Evolutionary conservation across 2,113 vertebrate species (phyloP), one percentile per base, ranked within the genome.

Genomic region (Motacilla tschutschensis): DNA sequence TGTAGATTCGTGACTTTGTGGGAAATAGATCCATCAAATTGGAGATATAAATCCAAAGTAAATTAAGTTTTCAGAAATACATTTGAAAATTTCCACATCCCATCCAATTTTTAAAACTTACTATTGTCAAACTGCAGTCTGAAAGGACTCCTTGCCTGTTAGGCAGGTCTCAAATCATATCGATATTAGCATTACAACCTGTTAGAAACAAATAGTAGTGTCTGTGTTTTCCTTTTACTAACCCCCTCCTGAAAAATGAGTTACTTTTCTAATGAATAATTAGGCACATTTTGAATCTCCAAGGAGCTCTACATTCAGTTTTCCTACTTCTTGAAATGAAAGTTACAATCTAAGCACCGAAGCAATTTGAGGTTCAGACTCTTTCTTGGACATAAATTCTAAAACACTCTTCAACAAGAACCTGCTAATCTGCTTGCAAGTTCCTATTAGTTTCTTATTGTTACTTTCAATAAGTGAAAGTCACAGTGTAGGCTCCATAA

Each of bases 401-500:
- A 51, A 82, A 80, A 58, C n/a, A n/a, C 9, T 63, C 35, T 35
- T 35, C 44, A 47, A 29, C 36, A 75, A 46, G 22, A 76, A 38
- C n/a, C 60, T 69, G 46, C 12, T 94, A 85, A 83, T 38, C 51
- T 59, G 69, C 51, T 48, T 59, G 36, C 38, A 87, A 92, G 58
- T 63, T 83, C 71, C 36, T 21, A 63, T 91, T 88, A 91, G 24
- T 63, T 91, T 91, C 86, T 94, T 89, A 78, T 22, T 79, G 63
- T 55, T 90, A 57, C 47, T 91, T 94, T 90, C 76, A 88, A 36
- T 90, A 91, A 82, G 17, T 48, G 41, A 87, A 91, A 90, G 67
- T 83, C 65, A 72, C 4, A 9, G 83, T 17, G 3, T 38, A 62
- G 26, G 10, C 38, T 80, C 40, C 54, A 91, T 76, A 92, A 86